Percentiles rank a stretch among this genome's conserved stretches.
Evolutionary conservation across 2,888 invertebrate species (phyloP).

Genomic region (Crepidodera aurea): DNA sequence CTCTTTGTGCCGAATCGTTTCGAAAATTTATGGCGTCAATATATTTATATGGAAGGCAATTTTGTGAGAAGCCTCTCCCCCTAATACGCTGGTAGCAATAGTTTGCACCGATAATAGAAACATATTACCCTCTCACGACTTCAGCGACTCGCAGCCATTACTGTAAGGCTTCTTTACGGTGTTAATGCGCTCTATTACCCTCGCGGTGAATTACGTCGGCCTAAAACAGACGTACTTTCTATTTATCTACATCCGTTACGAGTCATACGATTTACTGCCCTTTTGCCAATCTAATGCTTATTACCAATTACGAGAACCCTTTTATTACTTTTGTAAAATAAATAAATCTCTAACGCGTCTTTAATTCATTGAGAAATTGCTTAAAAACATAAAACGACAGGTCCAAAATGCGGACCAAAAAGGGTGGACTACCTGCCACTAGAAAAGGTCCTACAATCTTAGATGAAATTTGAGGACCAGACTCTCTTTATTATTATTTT

Average conservation of each 20-base stretch:
- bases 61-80: conserved; percentile 56
- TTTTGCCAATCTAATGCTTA: conserved; percentile 25
- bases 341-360: too few species aligned
- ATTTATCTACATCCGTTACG: conserved; percentile 48
- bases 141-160: conserved; percentile 62
- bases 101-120: conserved; percentile 63
- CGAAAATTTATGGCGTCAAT: conserved; percentile 62
- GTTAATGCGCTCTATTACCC: conserved; percentile 62
- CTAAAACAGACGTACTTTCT: conserved; percentile 54
- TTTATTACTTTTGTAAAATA: too few species aligned
- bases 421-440: too few species aligned
- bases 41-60: conserved; percentile 64
- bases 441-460: too few species aligned
- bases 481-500: too few species aligned
- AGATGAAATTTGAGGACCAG: too few species aligned
- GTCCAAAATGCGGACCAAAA: too few species aligned
- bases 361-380: too few species aligned
- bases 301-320: too few species aligned
- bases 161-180: conserved; percentile 63
- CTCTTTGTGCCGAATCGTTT: conserved; percentile 61
- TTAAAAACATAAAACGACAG: too few species aligned
- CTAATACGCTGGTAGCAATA: conserved; percentile 57
- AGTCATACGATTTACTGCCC: conserved; percentile 36
- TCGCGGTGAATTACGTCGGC: conserved; percentile 56
- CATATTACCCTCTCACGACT: conserved; percentile 63